phyloP scores from a whole-genome alignment of 2,888 invertebrate species.

The Mylabris sibirica region DNA sequence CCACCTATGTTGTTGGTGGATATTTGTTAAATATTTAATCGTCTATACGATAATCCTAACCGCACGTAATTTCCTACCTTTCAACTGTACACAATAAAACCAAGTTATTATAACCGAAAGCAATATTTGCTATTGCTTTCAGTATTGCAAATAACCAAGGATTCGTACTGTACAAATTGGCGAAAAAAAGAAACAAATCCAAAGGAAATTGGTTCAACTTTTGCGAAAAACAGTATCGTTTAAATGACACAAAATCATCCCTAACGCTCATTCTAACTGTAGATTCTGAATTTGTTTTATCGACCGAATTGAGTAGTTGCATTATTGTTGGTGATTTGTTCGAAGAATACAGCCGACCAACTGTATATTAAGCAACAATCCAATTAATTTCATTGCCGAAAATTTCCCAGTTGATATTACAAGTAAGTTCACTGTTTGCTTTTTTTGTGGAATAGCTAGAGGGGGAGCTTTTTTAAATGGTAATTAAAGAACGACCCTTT shows the following conservation, averaged over 20 bases:
- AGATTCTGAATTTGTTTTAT: constrained; percentile 1
- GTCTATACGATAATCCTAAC: constrained; percentile 40
- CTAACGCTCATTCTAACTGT: constrained; percentile 8
- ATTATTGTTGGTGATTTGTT: not conserved
- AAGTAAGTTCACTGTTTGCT: constrained; percentile 16
- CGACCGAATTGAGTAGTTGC: not conserved
- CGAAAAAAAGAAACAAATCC: constrained; percentile 28
- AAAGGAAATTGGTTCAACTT: constrained; percentile 37
- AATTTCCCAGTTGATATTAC: not conserved
- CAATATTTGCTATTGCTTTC: not conserved
- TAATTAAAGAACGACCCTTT: constrained; percentile 25
- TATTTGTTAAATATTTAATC: constrained; percentile 40
- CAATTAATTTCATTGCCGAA: constrained; percentile 25
- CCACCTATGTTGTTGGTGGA: too few relatives aligned
- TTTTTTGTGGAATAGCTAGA: too few relatives aligned
- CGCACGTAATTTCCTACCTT: constrained; percentile 36
- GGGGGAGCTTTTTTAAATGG: constrained; percentile 28
- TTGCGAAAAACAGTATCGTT: constrained; percentile 19
- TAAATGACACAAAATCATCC: constrained; percentile 22
- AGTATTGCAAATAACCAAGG: constrained; percentile 1
- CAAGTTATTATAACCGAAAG: not conserved
- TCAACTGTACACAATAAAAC: not conserved
- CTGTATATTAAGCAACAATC: constrained; percentile 28
- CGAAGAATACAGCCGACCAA: not conserved
- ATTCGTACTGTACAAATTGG: constrained; percentile 12